phyloP scores from a whole-genome alignment of 2,888 invertebrate species.

The Steromphala cineraria region DNA sequence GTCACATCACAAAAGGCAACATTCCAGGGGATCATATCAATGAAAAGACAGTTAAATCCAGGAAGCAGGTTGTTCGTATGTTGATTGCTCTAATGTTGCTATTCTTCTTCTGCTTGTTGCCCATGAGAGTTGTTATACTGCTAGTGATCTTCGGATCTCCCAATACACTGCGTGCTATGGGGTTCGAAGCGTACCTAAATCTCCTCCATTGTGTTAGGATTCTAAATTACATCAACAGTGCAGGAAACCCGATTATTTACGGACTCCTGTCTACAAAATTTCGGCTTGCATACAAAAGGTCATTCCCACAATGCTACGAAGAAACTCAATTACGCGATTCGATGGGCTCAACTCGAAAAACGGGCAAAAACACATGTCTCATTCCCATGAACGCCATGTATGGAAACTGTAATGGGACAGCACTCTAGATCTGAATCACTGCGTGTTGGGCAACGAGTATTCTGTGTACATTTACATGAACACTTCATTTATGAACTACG shows the following conservation, averaged over 20 bases:
- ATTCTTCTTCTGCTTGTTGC: conserved; percentile 91
- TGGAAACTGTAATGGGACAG: neutral
- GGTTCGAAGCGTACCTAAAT: conserved; percentile 88
- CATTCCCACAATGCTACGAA: conserved; percentile 11
- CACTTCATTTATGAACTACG: too few relatives aligned
- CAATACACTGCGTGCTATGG: conserved; percentile 82
- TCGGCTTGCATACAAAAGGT: conserved; percentile 77
- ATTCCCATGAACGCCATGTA: neutral
- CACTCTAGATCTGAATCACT: neutral
- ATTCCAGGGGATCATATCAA: neutral
- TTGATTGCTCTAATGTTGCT: conserved; percentile 78
- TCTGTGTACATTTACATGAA: too few relatives aligned
- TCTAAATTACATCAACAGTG: conserved; percentile 91
- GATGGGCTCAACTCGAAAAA: neutral
- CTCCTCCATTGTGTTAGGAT: conserved; percentile 87
- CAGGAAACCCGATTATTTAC: conserved; percentile 92
- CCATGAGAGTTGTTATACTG: conserved; percentile 88
- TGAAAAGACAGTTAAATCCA: neutral
- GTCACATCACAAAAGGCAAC: conserved; percentile 24
- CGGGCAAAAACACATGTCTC: neutral
- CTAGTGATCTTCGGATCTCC: conserved; percentile 89
- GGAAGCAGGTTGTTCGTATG: conserved; percentile 60
- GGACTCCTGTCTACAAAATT: conserved; percentile 95
- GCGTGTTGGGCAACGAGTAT: too few relatives aligned
- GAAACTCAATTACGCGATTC: neutral